A percentile compares a stretch with the other conserved stretches of the same genome.
Evolutionary conservation across 2,888 invertebrate species (phyloP).

Genomic region (Drosophila melanosoma): DNA sequence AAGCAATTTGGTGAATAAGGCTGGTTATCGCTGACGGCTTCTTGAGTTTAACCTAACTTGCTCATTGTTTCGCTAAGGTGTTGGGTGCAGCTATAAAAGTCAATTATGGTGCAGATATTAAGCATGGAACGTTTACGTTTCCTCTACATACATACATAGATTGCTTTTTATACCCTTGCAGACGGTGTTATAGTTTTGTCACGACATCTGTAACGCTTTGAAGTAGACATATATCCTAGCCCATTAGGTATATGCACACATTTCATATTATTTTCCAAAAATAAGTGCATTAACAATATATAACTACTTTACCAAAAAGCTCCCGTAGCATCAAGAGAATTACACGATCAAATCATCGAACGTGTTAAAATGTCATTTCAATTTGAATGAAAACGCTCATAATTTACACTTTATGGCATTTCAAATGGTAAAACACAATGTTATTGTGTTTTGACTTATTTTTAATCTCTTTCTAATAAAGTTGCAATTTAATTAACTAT

Average conservation of each 20-base stretch:
- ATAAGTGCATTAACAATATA: not conserved
- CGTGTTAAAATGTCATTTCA: not conserved
- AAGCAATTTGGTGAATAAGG: constrained; percentile 71
- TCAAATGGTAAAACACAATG: not conserved
- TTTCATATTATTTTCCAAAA: not conserved
- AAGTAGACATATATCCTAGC: not conserved
- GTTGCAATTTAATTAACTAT: not conserved
- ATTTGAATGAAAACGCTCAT: not conserved
- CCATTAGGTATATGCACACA: no score
- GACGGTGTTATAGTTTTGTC: constrained; percentile 5
- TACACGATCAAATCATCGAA: not conserved
- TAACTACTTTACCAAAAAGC: not conserved
- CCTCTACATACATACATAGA: constrained; percentile 7
- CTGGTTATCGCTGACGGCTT: constrained; percentile 73
- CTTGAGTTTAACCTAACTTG: constrained; percentile 62
- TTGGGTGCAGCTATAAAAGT: constrained; percentile 77
- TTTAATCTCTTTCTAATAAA: not conserved
- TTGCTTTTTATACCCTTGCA: constrained; percentile 9
- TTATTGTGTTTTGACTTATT: not conserved
- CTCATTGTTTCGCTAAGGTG: constrained; percentile 70
- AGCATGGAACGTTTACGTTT: constrained; percentile 35
- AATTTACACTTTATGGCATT: not conserved
- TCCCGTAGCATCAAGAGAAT: not conserved
- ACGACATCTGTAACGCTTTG: constrained; percentile 8
- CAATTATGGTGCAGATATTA: constrained; percentile 58